phyloP scores from a whole-genome alignment of 2,888 invertebrate genomes.

The Nemotelus pantherinus region DNA sequence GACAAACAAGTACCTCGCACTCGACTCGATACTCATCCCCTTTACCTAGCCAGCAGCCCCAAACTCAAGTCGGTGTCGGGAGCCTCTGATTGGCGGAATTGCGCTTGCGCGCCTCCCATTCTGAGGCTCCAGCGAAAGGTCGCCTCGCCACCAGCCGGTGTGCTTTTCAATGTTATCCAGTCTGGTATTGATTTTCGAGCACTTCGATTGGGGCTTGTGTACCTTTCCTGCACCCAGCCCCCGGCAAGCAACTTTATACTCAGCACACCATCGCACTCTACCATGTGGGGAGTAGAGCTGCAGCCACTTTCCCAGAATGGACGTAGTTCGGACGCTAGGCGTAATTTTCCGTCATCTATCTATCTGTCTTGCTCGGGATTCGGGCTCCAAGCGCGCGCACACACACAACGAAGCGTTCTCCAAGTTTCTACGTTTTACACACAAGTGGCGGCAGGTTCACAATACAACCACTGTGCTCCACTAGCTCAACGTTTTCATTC shows the following conservation, averaged over 20 bases:
- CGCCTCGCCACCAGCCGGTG: slow-evolving; percentile 20
- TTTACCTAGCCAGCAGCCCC: not conserved
- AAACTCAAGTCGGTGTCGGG: not conserved
- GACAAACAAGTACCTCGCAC: slow-evolving; percentile 1
- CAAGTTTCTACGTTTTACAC: not conserved
- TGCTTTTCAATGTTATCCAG: slow-evolving; percentile 18
- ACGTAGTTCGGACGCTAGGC: slow-evolving; percentile 6
- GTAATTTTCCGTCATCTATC: not conserved
- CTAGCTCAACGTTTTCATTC: slow-evolving; percentile 61
- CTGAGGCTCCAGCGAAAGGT: not conserved
- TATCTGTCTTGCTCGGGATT: not conserved
- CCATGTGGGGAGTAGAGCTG: slow-evolving; percentile 1
- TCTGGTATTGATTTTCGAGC: slow-evolving; percentile 44
- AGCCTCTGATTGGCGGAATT: slow-evolving; percentile 33
- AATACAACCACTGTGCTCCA: slow-evolving; percentile 38
- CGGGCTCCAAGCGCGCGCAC: not conserved
- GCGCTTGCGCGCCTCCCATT: slow-evolving; percentile 43
- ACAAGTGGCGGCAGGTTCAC: not conserved
- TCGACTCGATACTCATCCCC: not conserved
- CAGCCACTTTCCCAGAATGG: not conserved
- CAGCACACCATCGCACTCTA: not conserved
- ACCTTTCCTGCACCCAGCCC: slow-evolving; percentile 23
- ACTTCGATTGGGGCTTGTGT: slow-evolving; percentile 45
- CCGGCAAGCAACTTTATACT: not conserved
- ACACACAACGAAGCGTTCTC: slow-evolving; percentile 18